Evolutionary conservation across 2,888 invertebrate genomes (phyloP).

Genomic region (Aspidapion aeneum): DNA sequence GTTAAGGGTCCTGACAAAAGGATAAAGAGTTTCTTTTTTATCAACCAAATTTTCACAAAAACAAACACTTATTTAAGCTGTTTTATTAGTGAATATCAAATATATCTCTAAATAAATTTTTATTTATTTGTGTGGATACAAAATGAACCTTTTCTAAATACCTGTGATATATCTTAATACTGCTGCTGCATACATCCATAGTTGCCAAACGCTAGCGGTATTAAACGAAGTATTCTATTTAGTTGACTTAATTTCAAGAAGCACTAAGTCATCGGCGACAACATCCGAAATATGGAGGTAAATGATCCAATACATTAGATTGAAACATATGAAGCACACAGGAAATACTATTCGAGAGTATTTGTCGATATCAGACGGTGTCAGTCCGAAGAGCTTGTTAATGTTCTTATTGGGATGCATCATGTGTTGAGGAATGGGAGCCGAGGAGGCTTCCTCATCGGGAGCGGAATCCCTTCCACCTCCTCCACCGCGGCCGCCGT

Average conservation of each 20-base stretch:
- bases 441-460: constrained; percentile 58
- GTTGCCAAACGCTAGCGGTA: background rate
- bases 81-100: too few species aligned
- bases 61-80: too few species aligned
- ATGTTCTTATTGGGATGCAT: constrained; percentile 89
- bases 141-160: too few species aligned
- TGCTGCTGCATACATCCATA: background rate
- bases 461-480: constrained; percentile 55
- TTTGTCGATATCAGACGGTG: constrained; percentile 98
- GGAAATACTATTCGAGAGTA: constrained; percentile 94
- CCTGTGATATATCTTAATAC: too few species aligned
- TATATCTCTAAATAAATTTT: too few species aligned
- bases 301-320: constrained; percentile 97
- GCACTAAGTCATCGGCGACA: constrained; percentile 89
- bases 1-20: too few species aligned
- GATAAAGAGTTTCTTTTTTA: too few species aligned
- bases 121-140: too few species aligned
- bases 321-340: constrained; percentile 97
- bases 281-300: constrained; percentile 95
- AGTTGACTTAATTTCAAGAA: constrained; percentile 55
- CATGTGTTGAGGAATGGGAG: constrained; percentile 70
- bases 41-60: too few species aligned
- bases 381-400: constrained; percentile 87
- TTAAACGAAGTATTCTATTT: too few species aligned
- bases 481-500: constrained; percentile 68